Base-by-base conservation (phyloP, 2,888 invertebrate genomes). In the Leucophenga maculata region DNA sequence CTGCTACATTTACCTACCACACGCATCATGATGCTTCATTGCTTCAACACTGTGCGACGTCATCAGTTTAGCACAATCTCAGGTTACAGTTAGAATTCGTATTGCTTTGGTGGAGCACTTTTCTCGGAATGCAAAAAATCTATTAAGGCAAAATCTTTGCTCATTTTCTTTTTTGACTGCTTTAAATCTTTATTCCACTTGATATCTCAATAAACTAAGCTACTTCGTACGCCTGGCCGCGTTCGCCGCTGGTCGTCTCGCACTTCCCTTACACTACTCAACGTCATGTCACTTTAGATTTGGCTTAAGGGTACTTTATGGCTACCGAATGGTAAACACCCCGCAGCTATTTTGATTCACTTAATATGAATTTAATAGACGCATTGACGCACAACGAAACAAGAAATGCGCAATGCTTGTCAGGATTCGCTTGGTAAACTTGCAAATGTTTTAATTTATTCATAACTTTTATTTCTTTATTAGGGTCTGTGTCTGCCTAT, bases 301-400 rank as follows among this genome's bases (percentile, higher is more conserved):
- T 26, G 39, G 66, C 66, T 66, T 52, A 32, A 60, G 60, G 69
- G 59, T 14, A 57, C 62, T 65, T 72, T 75, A 71, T 46, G 75
- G 69, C 70, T 72, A 70, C 31, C 32, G 73, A 68, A 50, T 67
- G 62, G 60, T 70, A 76, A 75, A 74, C 78, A 76, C 77, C 83
- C 82, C 74, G 78, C 79, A 79, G 83, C 77, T 82, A 80, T 83
- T 84, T 81, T 77, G 77, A 79, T 78, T 71, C 77, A 78, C 76
- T 79, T 86, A 86, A 87, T 86, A 85, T 82, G 81, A 83, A 84
- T 83, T 86, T 86, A 85, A 86, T 85, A 85, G 81, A 77, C 75
- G 78, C 76, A 74, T 54, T 64, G 54, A 59, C 57, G 48, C 52
- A 67, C 55, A 57, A 59, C 32, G 16, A 65, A 55, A 69, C 69